Evolutionary conservation across 2,113 vertebrate genomes (phyloP).

Genomic region (Limanda limanda): DNA sequence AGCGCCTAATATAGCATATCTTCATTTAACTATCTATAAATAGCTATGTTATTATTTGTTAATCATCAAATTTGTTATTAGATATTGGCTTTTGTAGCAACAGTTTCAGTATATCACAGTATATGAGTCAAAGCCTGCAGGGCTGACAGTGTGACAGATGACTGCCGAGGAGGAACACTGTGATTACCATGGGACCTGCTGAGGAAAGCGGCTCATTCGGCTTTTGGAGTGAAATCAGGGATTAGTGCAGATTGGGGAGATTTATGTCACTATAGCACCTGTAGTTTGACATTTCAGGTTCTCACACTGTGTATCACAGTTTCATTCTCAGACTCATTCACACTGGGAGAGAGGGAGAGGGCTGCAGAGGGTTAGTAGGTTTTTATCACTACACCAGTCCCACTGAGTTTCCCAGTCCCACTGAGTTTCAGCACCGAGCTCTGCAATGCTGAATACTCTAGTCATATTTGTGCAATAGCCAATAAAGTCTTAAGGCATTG

Average conservation of each 20-base stretch:
- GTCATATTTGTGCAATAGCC: no score
- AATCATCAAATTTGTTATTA: background rate
- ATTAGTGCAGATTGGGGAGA: constrained; percentile 44
- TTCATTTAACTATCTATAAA: no score
- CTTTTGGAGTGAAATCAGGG: constrained; percentile 35
- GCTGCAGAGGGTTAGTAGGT: constrained; percentile 26
- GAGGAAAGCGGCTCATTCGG: constrained; percentile 27
- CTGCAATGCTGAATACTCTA: no score
- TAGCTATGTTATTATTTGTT: no score
- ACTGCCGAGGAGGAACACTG: background rate
- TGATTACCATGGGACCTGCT: constrained; percentile 20
- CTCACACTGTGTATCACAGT: constrained; percentile 17
- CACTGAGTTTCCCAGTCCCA: background rate
- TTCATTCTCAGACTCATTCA: constrained; percentile 5
- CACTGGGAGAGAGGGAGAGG: background rate
- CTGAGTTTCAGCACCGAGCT: background rate
- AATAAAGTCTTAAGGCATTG: no score
- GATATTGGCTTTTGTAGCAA: background rate
- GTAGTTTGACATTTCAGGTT: constrained; percentile 30
- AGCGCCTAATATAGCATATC: no score
- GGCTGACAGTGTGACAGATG: background rate
- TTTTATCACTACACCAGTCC: constrained; percentile 15
- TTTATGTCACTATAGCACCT: constrained; percentile 41
- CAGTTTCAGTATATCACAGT: background rate
- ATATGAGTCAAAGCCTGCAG: background rate